Percentiles rank a stretch among this genome's conserved stretches.
Conservation (phyloP, 2,888 invertebrate genomes). For the Syrphus vitripennis region DNA sequence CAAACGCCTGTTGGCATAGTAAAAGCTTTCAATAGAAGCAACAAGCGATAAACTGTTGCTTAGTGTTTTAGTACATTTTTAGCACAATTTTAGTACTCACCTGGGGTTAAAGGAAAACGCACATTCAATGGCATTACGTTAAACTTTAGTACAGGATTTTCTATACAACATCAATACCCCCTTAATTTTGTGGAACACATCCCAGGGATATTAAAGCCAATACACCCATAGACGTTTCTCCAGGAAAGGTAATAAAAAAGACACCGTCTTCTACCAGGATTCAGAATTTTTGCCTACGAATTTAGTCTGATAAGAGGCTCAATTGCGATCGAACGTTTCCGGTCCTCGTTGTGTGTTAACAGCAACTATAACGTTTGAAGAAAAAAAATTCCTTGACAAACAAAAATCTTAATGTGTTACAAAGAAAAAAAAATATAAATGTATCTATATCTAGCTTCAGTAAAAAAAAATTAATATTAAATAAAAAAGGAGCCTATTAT, state of each 20-base stretch:
- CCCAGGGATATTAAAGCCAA: slow-evolving; percentile 60
- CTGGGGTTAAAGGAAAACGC: background rate
- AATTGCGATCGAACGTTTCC: slow-evolving; percentile 72
- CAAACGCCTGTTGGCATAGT: slow-evolving; percentile 25
- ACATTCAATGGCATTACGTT: slow-evolving; percentile 22
- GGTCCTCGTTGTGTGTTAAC: slow-evolving; percentile 52
- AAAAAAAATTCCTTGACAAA: background rate
- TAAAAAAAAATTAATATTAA: background rate
- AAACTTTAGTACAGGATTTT: slow-evolving; percentile 23
- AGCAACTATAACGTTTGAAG: slow-evolving; percentile 34
- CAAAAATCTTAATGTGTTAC: slow-evolving; percentile 1
- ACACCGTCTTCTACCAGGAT: slow-evolving; percentile 57
- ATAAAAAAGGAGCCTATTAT: background rate
- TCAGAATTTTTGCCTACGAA: slow-evolving; percentile 53
- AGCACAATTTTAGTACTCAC: slow-evolving; percentile 27
- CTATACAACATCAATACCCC: slow-evolving; percentile 33
- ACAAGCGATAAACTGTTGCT: slow-evolving; percentile 66
- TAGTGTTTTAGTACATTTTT: background rate
- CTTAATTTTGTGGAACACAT: slow-evolving; percentile 60
- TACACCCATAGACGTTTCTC: slow-evolving; percentile 46
- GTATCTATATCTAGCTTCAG: background rate
- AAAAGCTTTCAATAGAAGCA: slow-evolving; percentile 42
- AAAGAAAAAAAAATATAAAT: background rate
- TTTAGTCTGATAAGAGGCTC: slow-evolving; percentile 72
- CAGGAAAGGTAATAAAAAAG: slow-evolving; percentile 41